phyloP scores from a whole-genome alignment of 1,140 invertebrate species.

The Delia radicum region DNA sequence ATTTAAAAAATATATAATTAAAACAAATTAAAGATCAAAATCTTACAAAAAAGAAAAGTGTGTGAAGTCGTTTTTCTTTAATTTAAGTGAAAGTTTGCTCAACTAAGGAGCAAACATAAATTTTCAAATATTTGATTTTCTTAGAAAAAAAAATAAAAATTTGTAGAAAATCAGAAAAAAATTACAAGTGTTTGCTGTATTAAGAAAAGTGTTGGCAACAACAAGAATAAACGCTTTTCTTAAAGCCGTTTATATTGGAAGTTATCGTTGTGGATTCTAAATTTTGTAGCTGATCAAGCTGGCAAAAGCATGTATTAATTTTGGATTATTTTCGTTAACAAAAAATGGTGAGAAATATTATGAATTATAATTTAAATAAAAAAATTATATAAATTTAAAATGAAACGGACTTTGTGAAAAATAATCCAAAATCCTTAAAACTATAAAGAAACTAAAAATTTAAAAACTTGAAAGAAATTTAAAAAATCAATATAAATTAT shows the following conservation, averaged over 20 bases:
- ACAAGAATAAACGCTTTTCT: neutral
- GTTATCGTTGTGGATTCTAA: constrained; percentile 5
- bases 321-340: constrained; percentile 45
- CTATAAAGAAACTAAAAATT: neutral
- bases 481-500: too few relatives aligned
- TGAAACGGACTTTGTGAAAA: neutral
- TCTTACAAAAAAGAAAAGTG: constrained; percentile 1
- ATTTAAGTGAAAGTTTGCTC: constrained; percentile 48
- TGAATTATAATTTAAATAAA: neutral
- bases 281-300: constrained; percentile 32
- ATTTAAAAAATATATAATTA: neutral
- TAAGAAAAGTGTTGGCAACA: neutral
- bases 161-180: neutral
- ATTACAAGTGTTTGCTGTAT: neutral
- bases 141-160: neutral
- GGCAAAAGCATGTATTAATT: constrained; percentile 53
- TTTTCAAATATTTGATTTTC: constrained; percentile 9
- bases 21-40: neutral
- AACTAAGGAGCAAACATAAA: neutral
- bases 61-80: constrained; percentile 24
- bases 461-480: too few relatives aligned
- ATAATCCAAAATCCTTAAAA: neutral
- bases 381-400: neutral
- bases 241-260: too few relatives aligned
- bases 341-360: constrained; percentile 45